Evolutionary conservation across 2,113 vertebrate species (phyloP).

Genomic region (Meles meles): DNA sequence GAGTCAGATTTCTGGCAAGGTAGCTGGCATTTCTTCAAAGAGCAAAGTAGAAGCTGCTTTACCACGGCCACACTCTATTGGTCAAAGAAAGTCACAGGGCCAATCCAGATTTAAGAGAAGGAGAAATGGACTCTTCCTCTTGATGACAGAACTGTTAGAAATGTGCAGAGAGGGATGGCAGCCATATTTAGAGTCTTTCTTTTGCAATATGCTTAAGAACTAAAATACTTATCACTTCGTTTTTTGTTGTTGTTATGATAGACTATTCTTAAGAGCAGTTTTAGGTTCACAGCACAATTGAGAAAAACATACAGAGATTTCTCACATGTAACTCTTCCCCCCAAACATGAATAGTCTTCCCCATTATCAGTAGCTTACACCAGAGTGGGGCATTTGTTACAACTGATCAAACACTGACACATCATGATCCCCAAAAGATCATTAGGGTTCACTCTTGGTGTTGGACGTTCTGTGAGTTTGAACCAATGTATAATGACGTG

Average conservation of each 20-base stretch:
- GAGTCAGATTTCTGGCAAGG: background rate
- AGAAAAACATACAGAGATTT: background rate
- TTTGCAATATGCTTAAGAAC: background rate
- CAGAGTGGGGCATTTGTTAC: background rate
- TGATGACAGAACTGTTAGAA: background rate
- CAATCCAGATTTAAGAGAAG: background rate
- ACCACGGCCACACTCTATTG: background rate
- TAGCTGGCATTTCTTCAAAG: background rate
- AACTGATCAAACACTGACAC: background rate
- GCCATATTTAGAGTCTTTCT: background rate
- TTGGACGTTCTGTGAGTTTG: background rate
- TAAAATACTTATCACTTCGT: background rate
- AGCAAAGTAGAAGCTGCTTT: background rate
- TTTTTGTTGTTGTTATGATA: background rate
- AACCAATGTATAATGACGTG: background rate
- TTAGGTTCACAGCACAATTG: background rate
- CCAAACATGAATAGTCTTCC: background rate
- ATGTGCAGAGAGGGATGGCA: background rate
- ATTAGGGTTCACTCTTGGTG: background rate
- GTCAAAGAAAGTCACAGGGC: background rate
- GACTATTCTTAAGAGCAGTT: background rate
- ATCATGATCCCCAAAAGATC: background rate
- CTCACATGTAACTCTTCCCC: background rate
- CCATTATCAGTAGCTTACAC: background rate
- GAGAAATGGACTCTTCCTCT: background rate